Base-by-base conservation (phyloP, 2,797 vertebrate species). In the Tragopan temminckii region DNA sequence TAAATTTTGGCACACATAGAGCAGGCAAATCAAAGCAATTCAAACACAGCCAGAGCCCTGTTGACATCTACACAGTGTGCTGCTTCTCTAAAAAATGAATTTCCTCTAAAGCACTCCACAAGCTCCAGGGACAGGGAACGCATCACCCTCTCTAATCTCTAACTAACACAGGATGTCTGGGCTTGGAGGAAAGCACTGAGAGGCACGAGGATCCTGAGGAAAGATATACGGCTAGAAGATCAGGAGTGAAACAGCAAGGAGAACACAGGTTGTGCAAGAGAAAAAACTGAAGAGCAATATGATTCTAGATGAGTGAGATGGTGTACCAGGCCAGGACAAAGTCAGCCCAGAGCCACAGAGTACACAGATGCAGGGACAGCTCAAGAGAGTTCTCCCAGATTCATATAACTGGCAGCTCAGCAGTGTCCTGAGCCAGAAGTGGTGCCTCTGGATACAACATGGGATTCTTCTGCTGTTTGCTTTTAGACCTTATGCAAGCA, bases 11-110 rank as follows among this genome's bases (percentile, higher is more conserved):
- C 93, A 93, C 91, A 81, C 2, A 0, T n/a, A 83, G 76, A 80
- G 70, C 80, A 94, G 71, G 91, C 88, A 96, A 96, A 95, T 95
- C 91, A 93, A 94, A 94, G 93, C 66, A 94, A 95, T 94, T 94
- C 85, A 90, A 90, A 86, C 18, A 1, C 80, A 90, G 89, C 80
- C 84, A 95, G 91, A 92, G 58, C 72, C 93, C 80, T 93, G 40
- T 81, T 92, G 95, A 94, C 87, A 88, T 90, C 90, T 77, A 74
- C 80, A 58, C 46, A 91, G 78, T 81, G 31, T 80, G 75, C 90
- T 90, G 74, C 68, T 86, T 84, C 70, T 89, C 58, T 85, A 62
- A 93, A 92, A 90, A 92, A 42, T 2, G 2, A 58, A 95, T 94
- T 92, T 95, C 85, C 83, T 80, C 72, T 85, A 50, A 86, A 96